Conservation (phyloP, 2,797 vertebrate species). For the Cheirogaleus major region DNA sequence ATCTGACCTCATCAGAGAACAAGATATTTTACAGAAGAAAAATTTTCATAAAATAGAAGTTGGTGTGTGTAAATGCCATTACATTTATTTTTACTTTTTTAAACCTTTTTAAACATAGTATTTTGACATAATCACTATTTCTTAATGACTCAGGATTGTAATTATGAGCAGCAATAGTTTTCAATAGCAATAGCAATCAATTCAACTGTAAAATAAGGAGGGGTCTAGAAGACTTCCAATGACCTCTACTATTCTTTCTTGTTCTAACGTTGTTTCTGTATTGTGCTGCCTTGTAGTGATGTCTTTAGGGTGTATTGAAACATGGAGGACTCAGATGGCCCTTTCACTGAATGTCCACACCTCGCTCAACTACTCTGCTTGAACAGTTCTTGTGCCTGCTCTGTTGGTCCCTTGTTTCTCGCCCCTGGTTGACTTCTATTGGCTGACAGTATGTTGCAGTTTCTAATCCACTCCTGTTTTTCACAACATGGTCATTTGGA, state of each 20-base stretch:
- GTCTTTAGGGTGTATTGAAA: neutral
- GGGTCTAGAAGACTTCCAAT: neutral
- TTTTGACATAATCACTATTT: slow-evolving; percentile 10
- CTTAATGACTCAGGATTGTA: slow-evolving; percentile 28
- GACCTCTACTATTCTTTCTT: neutral
- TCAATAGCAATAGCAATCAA: neutral
- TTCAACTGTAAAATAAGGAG: neutral
- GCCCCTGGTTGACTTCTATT: neutral
- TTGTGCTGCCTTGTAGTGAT: neutral
- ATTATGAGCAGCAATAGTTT: slow-evolving; percentile 1
- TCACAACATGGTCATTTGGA: neutral
- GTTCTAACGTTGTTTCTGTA: slow-evolving; percentile 9
- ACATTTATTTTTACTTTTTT: slow-evolving; percentile 31
- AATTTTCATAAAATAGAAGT: slow-evolving; percentile 41
- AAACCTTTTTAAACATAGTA: neutral
- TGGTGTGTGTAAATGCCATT: slow-evolving; percentile 38
- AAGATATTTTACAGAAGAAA: slow-evolving; percentile 32
- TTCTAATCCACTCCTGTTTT: neutral
- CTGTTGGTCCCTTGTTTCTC: neutral
- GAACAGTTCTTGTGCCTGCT: neutral
- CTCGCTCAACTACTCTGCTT: neutral
- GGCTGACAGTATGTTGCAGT: neutral
- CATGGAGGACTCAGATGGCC: neutral
- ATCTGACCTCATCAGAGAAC: slow-evolving; percentile 21
- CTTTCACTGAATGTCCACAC: neutral